Evolutionary conservation across 2,797 vertebrate genomes (phyloP).

Genomic region (Chelidonichthys spinosus): DNA sequence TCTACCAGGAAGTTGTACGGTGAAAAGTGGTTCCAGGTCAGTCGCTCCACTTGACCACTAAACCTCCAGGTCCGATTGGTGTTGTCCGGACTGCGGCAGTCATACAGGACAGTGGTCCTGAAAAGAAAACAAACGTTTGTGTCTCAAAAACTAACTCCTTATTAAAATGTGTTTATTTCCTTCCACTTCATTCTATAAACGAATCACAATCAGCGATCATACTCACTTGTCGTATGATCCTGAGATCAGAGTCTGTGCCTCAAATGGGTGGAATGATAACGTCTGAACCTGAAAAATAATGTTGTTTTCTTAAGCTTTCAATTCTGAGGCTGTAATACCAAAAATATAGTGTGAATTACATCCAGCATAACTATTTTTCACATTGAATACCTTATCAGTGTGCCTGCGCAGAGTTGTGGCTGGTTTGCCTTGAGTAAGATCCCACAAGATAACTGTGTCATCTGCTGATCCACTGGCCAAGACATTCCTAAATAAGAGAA

Average conservation of each 20-base stretch:
- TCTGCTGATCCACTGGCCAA: slow-evolving; percentile 96
- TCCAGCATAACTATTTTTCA: background rate
- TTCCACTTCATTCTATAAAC: background rate
- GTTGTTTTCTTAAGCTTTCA: background rate
- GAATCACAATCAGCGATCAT: background rate
- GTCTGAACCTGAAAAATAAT: slow-evolving; percentile 90
- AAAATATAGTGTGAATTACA: background rate
- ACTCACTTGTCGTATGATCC: slow-evolving; percentile 97
- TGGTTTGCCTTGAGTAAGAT: slow-evolving; percentile 89
- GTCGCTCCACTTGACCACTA: slow-evolving; percentile 94
- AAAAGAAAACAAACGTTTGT: background rate
- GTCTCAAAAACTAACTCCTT: background rate
- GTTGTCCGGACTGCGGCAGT: slow-evolving; percentile 92
- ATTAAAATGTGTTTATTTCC: background rate
- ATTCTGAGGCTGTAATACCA: background rate
- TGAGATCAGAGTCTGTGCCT: slow-evolving; percentile 95
- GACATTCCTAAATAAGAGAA: slow-evolving; percentile 85
- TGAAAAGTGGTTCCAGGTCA: slow-evolving; percentile 96
- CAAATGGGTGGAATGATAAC: slow-evolving; percentile 94
- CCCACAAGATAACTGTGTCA: slow-evolving; percentile 92
- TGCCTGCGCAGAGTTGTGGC: slow-evolving; percentile 89
- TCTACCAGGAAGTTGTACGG: slow-evolving; percentile 94
- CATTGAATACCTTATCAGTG: slow-evolving; percentile 89
- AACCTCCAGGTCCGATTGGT: slow-evolving; percentile 92
- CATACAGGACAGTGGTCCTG: slow-evolving; percentile 92